phyloP scores from a whole-genome alignment of 1,140 invertebrate species.

The Caenorhabditis brenneri region DNA sequence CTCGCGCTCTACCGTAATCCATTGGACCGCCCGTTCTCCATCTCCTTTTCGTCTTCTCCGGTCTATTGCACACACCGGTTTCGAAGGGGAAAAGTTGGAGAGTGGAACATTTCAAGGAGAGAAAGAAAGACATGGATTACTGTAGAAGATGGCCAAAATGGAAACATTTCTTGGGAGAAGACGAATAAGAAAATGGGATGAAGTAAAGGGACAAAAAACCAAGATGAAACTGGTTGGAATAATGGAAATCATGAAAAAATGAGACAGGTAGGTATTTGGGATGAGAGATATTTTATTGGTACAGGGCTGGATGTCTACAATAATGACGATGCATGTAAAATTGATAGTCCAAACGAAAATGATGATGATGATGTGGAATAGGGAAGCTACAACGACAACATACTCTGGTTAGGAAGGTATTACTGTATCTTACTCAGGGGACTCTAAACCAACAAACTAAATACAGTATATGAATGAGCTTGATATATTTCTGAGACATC shows the following conservation, averaged over 20 bases:
- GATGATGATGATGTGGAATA: not conserved
- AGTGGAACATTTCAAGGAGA: conserved; percentile 1
- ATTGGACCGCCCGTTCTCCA: not conserved
- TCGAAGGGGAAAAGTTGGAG: conserved; percentile 4
- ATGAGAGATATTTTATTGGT: not conserved
- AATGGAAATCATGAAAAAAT: not conserved
- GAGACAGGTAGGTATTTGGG: conserved; percentile 9
- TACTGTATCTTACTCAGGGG: no score
- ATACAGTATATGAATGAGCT: no score
- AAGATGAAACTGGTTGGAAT: conserved; percentile 27
- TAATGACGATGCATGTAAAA: no score
- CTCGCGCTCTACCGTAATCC: not conserved
- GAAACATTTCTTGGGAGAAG: conserved; percentile 21
- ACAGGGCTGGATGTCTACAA: no score
- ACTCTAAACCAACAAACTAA: no score
- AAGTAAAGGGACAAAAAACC: not conserved
- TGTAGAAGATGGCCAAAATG: not conserved
- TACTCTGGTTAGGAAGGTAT: no score
- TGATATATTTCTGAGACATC: no score
- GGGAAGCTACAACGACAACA: no score
- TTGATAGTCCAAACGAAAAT: no score
- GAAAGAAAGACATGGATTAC: conserved; percentile 5
- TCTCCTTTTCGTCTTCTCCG: not conserved
- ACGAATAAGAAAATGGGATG: not conserved
- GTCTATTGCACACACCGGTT: conserved; percentile 39